Conservation (phyloP, 1,140 invertebrate species). For the Cyrtorhinus lividipennis region DNA sequence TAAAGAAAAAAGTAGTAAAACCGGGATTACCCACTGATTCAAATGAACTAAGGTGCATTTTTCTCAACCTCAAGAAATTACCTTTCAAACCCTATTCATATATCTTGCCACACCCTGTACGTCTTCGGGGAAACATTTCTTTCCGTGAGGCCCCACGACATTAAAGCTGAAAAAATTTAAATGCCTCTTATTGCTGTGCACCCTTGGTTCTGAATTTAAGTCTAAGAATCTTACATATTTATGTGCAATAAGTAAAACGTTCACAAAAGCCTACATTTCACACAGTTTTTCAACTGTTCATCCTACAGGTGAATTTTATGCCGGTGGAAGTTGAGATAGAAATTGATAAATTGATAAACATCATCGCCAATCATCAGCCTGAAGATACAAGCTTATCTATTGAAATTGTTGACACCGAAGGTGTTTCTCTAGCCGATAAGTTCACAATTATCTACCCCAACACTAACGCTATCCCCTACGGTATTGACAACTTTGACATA, state of each 20-base stretch:
- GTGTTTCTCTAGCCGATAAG: not conserved
- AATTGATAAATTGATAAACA: slow-evolving; percentile 8
- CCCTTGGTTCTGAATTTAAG: no score
- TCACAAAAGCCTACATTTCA: not conserved
- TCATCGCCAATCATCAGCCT: slow-evolving; percentile 12
- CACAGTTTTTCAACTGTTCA: not conserved
- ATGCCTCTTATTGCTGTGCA: no score
- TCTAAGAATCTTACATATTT: no score
- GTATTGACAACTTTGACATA: slow-evolving; percentile 5
- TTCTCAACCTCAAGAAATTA: no score
- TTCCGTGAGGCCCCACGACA: no score
- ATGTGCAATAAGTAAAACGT: not conserved
- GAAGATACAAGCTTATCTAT: not conserved
- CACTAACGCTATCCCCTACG: not conserved
- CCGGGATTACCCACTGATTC: no score
- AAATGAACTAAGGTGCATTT: no score
- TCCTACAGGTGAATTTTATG: slow-evolving; percentile 13
- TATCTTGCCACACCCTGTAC: not conserved
- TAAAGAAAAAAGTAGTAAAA: no score
- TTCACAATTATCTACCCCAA: slow-evolving; percentile 10
- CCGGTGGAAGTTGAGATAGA: not conserved
- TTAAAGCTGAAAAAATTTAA: no score
- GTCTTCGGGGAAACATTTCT: not conserved
- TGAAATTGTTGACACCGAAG: not conserved
- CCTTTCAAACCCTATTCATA: no score